Evolutionary conservation across 2,888 invertebrate species (phyloP), one percentile per base, ranked within the genome.

Genomic region (Polia nebulosa): DNA sequence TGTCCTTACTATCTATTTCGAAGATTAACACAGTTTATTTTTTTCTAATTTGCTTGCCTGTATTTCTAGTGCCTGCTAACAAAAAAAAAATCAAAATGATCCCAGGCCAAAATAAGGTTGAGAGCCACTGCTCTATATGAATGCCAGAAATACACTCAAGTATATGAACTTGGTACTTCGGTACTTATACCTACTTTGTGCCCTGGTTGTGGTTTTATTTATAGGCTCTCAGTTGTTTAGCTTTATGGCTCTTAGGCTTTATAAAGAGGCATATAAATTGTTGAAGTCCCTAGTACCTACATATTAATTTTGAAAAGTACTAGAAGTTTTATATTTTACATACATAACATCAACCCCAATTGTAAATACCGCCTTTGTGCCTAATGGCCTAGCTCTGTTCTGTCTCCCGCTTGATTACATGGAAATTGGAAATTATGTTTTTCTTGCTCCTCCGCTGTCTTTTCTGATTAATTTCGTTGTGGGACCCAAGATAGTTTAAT

Each of bases 71-170:
- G 1, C 39, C 39, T 2, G 39, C n/a, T 8, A 7, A 41, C 17
- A 44, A 9, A 8, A 20, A 3, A 0, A 8, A 44, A 8, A 20
- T 4, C 1, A 44, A 20, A 20, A 20, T n/a, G 20, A 9, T 20
- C 44, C 44, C 32, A 32, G 8, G 4, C 11, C 44, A 1, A 44
- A n/a, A 44, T n/a, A 44, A 20, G 44, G 8, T 44, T 44, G 11
- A 4, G 44, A 44, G 11, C 44, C 44, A 9, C 44, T 8, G 20
- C n/a, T 49, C 52, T 32, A 13, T 87, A 89, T 89, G 88, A 89
- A 85, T 83, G 72, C 76, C 79, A 68, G 72, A 78, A 70, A 81
- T 78, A 78, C 66, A 70, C 41, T 63, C 63, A 51, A 69, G 52
- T 61, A 64, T 69, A 69, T 75, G 49, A 70, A 78, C 44, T 66